Percentiles rank a stretch among this genome's conserved stretches.
Evolutionary conservation across 2,797 vertebrate species (phyloP).

Genomic region (Sphenodon punctatus): DNA sequence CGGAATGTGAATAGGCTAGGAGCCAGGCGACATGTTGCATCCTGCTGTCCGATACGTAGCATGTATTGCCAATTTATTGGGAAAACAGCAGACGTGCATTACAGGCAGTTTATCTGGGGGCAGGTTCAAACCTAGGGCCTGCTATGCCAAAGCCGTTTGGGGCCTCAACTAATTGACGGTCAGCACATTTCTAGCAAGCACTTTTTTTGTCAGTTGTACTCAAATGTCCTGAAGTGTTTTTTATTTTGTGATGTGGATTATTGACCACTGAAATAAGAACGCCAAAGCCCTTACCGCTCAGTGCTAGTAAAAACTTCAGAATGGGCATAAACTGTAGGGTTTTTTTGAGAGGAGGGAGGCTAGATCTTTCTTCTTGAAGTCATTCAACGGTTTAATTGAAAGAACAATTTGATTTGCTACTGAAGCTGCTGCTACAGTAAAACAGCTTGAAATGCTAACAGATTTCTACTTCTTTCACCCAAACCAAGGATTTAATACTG

Average conservation of each 20-base stretch:
- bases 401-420: slow-evolving; percentile 78
- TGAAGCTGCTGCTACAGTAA: slow-evolving; percentile 60
- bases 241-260: slow-evolving; percentile 41
- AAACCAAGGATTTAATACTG: slow-evolving; percentile 76
- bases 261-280: slow-evolving; percentile 24
- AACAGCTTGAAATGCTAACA: slow-evolving; percentile 70
- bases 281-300: slow-evolving; percentile 42
- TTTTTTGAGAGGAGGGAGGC: slow-evolving; percentile 27
- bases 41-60: not conserved
- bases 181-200: slow-evolving; percentile 1
- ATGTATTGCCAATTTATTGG: not conserved
- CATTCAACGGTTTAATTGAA: slow-evolving; percentile 75
- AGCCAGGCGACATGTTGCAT: no score
- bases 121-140: not conserved
- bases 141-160: not conserved
- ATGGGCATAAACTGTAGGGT: slow-evolving; percentile 39
- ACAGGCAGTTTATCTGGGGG: not conserved
- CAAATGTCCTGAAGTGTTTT: slow-evolving; percentile 27
- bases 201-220: not conserved
- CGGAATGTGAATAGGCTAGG: no score
- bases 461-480: slow-evolving; percentile 72
- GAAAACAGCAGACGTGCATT: not conserved
- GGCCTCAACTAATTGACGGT: not conserved
- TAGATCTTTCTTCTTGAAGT: slow-evolving; percentile 57
- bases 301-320: slow-evolving; percentile 51